Base-by-base conservation (phyloP, 2,113 vertebrate species). In the Corydoras sp. region DNA sequence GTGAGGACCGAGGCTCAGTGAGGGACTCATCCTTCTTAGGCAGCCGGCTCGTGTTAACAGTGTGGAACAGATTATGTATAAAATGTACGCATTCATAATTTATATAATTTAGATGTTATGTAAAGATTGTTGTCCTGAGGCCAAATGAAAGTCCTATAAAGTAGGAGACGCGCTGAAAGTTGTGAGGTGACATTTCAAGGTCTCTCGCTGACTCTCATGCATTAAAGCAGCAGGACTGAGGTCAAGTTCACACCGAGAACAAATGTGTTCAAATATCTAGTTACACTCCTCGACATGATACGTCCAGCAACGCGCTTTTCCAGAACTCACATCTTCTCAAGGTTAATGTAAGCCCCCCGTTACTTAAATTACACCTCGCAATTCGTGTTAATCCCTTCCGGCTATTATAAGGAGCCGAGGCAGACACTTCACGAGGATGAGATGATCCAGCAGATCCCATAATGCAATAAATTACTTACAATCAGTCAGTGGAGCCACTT, bases 261-360 rank as follows among this genome's bases (percentile, higher is more conserved):
- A 32, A 43, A 48, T 53, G 14, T 65, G 7, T n/a, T 58, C 9
- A 30, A 35, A 10, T 53, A 24, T 65, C 62, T 43, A 35, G 55
- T 65, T 65, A 64, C 61, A 53, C 58, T 59, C 24, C 3, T 35
- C 0, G 3, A 15, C 29, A 30, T 6, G 4, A 14, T 3, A 18
- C 9, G 6, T 35, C 2, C 5, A 56, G 12, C 50, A n/a, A 9
- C 9, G 12, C 51, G 51, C 49, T 48, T 59, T 68, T 78, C 58
- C 81, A 77, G 77, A 73, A 64, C 77, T 71, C 12, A n/a, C 69
- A 75, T 80, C 74, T 60, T 35, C 5, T 63, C 66, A 30, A 73
- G 35, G 62, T 73, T 75, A 83, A 79, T 80, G 72, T 81, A 65
- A 71, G 65, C 29, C 11, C 10, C 49, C 53, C 80, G 71, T 79